A percentile compares a stretch with the other conserved stretches of the same genome.
phyloP scores from a whole-genome alignment of 2,888 invertebrate species.

The Galerucella pusilla region DNA sequence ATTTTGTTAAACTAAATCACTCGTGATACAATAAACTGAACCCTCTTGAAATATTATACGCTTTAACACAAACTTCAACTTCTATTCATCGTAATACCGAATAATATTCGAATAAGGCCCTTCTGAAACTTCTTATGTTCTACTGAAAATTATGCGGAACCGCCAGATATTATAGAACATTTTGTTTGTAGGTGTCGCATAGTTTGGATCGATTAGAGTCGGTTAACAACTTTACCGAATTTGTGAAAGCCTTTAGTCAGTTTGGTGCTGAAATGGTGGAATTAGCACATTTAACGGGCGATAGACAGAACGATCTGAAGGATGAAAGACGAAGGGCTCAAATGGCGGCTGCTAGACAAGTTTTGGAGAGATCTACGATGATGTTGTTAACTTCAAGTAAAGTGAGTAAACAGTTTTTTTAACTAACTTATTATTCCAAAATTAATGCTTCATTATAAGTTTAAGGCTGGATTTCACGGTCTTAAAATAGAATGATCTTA shows the following conservation, averaged over 20 bases:
- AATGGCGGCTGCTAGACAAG: constrained; percentile 95
- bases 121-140: constrained; percentile 1
- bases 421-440: neutral
- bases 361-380: constrained; percentile 95
- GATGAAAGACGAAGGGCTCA: constrained; percentile 95
- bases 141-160: neutral
- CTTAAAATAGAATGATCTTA: too few species aligned
- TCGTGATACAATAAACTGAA: neutral
- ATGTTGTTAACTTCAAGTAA: constrained; percentile 97
- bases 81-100: neutral
- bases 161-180: constrained; percentile 6
- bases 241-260: constrained; percentile 97
- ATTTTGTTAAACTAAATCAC: too few species aligned
- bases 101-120: neutral
- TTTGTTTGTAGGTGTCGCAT: constrained; percentile 73
- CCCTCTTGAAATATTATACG: neutral
- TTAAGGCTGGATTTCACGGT: too few species aligned
- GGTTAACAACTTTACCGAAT: constrained; percentile 94
- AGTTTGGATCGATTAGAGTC: constrained; percentile 87
- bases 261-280: constrained; percentile 99
- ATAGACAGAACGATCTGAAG: constrained; percentile 84
- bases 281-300: constrained; percentile 91
- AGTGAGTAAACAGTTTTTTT: constrained; percentile 65
- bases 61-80: neutral
- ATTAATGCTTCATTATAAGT: too few species aligned